Conservation (phyloP, 2,797 vertebrate genomes). For the Catamblyrhynchus diadema region DNA sequence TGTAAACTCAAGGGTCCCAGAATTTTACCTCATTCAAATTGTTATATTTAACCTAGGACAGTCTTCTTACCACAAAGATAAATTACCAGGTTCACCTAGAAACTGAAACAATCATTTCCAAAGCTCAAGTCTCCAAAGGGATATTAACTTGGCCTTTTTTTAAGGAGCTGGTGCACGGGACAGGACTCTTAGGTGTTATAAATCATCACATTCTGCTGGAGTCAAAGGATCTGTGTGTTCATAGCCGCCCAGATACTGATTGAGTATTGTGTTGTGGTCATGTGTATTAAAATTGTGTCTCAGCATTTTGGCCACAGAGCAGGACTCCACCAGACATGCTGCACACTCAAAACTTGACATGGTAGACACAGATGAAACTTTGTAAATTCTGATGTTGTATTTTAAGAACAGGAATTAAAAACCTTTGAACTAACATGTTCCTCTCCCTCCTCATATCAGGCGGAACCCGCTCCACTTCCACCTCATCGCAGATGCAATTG, state of each 20-base stretch:
- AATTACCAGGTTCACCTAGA: neutral
- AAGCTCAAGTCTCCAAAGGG: neutral
- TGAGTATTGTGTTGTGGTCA: neutral
- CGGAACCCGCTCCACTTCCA: constrained; percentile 98
- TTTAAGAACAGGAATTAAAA: neutral
- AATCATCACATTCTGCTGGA: neutral
- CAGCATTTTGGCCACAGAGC: neutral
- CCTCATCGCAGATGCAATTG: constrained; percentile 95
- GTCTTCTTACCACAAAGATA: neutral
- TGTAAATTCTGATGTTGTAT: neutral
- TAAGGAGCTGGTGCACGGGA: neutral
- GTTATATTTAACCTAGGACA: neutral
- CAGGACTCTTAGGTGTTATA: neutral
- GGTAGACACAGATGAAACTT: neutral
- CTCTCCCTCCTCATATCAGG: constrained; percentile 67
- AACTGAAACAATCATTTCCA: neutral
- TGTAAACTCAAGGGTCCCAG: neutral
- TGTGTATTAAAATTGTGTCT: neutral
- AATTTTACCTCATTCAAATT: neutral
- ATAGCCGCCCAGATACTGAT: neutral
- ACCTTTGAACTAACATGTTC: neutral
- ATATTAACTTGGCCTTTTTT: neutral
- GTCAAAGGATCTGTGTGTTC: neutral
- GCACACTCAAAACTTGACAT: neutral
- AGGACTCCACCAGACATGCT: neutral